phyloP scores from a whole-genome alignment of 2,797 vertebrate genomes.

The Phalloptychus januarius region DNA sequence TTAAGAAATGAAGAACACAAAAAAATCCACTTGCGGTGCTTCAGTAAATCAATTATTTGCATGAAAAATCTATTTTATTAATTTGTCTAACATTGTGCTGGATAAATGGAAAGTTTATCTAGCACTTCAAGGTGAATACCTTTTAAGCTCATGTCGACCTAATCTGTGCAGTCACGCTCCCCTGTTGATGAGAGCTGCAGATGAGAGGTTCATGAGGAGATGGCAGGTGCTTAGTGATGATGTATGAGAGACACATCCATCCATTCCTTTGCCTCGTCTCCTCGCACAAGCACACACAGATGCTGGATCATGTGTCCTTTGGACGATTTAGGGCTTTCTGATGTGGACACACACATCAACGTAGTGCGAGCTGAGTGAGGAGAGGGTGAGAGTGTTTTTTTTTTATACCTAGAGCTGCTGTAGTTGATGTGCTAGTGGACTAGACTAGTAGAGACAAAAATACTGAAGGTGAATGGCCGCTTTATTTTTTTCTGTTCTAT shows the following conservation, averaged over 20 bases:
- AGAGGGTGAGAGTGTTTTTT: slow-evolving; percentile 25
- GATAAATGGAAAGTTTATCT: background rate
- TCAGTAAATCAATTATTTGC: background rate
- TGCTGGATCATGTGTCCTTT: slow-evolving; percentile 60
- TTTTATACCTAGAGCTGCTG: background rate
- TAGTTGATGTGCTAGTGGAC: background rate
- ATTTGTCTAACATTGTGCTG: background rate
- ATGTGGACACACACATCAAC: slow-evolving; percentile 31
- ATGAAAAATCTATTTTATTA: background rate
- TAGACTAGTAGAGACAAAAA: background rate
- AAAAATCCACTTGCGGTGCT: background rate
- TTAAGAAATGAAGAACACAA: slow-evolving; percentile 6
- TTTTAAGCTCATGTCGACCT: slow-evolving; percentile 1
- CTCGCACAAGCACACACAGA: slow-evolving; percentile 40
- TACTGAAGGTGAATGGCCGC: background rate
- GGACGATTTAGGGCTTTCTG: slow-evolving; percentile 58
- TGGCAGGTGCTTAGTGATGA: slow-evolving; percentile 54
- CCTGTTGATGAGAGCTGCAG: slow-evolving; percentile 24
- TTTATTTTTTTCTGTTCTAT: background rate
- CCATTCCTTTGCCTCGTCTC: slow-evolving; percentile 41
- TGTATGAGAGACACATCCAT: slow-evolving; percentile 54
- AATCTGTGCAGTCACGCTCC: slow-evolving; percentile 12
- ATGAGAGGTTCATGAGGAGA: slow-evolving; percentile 19
- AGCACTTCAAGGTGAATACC: background rate
- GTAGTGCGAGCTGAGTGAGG: slow-evolving; percentile 17